phyloP scores from a whole-genome alignment of 2,797 vertebrate genomes.

The Sebastes oblongus region DNA sequence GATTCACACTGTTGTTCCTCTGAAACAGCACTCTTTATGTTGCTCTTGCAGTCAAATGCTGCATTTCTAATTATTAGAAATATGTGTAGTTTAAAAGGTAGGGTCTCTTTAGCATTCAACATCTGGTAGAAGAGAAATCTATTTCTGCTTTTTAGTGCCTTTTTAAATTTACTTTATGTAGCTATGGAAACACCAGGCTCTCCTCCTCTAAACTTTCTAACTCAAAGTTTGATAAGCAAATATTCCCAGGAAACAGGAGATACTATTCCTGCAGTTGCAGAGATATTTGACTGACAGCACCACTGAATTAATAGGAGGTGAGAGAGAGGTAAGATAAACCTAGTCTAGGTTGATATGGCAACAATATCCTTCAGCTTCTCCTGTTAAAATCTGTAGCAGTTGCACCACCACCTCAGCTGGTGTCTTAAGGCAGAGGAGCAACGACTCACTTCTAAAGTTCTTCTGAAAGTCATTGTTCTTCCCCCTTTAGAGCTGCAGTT shows the following conservation, averaged over 20 bases:
- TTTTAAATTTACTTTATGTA: background rate
- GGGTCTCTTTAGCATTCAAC: background rate
- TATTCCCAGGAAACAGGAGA: background rate
- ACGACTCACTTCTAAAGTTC: background rate
- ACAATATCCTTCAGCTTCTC: background rate
- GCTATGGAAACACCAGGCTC: background rate
- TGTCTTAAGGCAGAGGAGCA: too few relatives aligned
- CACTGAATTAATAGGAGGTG: background rate
- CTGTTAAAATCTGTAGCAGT: background rate
- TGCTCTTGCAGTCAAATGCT: background rate
- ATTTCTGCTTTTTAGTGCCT: background rate
- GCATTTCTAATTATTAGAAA: background rate
- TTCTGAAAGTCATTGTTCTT: background rate
- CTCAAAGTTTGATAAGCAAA: background rate
- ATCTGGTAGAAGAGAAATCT: background rate
- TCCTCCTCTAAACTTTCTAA: background rate
- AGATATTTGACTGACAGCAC: background rate
- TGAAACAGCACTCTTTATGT: slow-evolving; percentile 9
- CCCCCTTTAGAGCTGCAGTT: background rate
- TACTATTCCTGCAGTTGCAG: background rate
- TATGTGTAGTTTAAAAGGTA: background rate
- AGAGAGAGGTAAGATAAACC: background rate
- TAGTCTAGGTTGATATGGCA: too few relatives aligned
- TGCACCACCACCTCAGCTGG: too few relatives aligned
- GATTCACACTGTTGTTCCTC: slow-evolving; percentile 27